Conservation (phyloP, 2,113 vertebrate species). For the Fregata magnificens region DNA sequence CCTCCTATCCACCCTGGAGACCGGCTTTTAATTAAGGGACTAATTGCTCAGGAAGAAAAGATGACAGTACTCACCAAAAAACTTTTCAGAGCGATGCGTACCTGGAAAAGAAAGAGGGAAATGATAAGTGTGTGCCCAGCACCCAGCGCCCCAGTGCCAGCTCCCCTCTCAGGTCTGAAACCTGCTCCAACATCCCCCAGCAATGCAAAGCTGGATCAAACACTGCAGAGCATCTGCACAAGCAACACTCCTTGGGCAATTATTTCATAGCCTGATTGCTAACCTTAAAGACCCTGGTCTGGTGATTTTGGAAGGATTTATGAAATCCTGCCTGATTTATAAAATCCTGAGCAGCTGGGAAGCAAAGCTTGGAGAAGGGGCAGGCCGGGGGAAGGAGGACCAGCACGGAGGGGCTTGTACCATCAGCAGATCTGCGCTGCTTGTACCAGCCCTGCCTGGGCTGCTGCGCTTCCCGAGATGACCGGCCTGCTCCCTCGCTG, state of each 20-base stretch:
- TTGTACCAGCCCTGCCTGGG: background rate
- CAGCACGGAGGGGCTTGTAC: background rate
- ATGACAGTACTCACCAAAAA: slow-evolving; percentile 52
- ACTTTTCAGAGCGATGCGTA: background rate
- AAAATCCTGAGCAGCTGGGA: background rate
- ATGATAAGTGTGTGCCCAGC: background rate
- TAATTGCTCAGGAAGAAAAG: background rate
- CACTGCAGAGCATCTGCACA: background rate
- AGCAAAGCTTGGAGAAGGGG: background rate
- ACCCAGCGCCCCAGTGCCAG: background rate
- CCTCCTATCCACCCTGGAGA: background rate
- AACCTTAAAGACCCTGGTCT: background rate
- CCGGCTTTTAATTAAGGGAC: background rate
- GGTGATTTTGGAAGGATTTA: background rate
- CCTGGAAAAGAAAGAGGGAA: slow-evolving; percentile 15
- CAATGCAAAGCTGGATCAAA: background rate
- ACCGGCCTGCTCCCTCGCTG: background rate
- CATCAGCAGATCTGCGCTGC: background rate
- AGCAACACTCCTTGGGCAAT: background rate
- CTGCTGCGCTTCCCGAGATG: background rate
- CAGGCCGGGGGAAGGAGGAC: background rate
- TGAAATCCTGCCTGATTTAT: background rate
- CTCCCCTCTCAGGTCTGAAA: background rate
- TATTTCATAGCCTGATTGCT: background rate
- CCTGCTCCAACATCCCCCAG: background rate